Conservation (phyloP, 2,888 invertebrate species). For the Drosophila parthenogenetica region DNA sequence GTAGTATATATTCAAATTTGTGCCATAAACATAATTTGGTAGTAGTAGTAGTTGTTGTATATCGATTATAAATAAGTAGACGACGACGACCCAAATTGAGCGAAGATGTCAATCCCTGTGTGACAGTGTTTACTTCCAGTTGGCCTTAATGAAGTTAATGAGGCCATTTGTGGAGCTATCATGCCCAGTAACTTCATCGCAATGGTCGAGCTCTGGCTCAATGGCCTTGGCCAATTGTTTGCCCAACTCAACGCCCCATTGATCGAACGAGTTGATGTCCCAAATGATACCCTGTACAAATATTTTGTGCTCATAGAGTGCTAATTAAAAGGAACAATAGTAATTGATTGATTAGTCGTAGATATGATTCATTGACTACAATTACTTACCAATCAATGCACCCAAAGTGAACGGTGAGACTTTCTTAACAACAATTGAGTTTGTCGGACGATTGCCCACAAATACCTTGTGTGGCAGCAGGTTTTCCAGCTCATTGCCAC, state of each 20-base stretch:
- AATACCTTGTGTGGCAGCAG: conserved; percentile 98
- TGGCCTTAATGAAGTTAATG: conserved; percentile 95
- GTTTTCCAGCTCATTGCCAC: conserved; percentile 89
- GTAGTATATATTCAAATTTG: conserved; percentile 40
- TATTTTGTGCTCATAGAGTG: conserved; percentile 99
- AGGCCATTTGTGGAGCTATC: conserved; percentile 99
- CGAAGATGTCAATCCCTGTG: conserved; percentile 17
- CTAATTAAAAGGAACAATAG: conserved; percentile 85
- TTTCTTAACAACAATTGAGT: conserved; percentile 96
- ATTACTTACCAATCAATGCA: conserved; percentile 92
- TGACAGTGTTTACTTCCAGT: conserved; percentile 83
- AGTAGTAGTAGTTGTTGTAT: conserved; percentile 7
- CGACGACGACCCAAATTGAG: conserved; percentile 18
- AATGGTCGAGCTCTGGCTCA: conserved; percentile 94
- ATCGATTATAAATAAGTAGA: conserved; percentile 38
- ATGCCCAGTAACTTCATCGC: conserved; percentile 89
- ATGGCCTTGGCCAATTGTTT: conserved; percentile 99
- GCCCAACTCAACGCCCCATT: conserved; percentile 99
- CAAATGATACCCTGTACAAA: conserved; percentile 99
- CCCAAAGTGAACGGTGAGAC: conserved; percentile 97
- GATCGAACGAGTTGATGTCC: conserved; percentile 99
- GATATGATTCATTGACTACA: neutral
- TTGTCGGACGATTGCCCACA: conserved; percentile 98
- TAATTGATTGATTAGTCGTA: neutral
- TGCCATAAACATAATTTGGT: conserved; percentile 45